Evolutionary conservation across 2,888 invertebrate genomes (phyloP), one percentile per base, ranked within the genome.

Genomic region (Cataglyphis albicans): DNA sequence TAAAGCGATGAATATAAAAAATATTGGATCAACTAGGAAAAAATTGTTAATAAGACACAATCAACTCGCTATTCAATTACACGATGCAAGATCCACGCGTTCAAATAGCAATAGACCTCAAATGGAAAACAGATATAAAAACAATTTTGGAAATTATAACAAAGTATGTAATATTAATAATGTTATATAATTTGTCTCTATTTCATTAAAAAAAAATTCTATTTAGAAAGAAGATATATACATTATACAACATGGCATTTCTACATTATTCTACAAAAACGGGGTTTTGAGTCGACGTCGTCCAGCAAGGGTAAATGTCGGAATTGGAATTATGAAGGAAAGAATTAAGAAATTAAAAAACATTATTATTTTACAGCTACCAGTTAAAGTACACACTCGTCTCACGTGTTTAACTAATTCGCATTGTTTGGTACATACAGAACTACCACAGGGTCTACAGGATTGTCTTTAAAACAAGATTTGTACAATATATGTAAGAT

Each of bases 221-320:
- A 41, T 84, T 61, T 63, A 88, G 83, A 59, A 61, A 6, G 68
- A 68, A 32, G 48, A 75, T 75, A 41, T 75, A 12, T 59, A 52
- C 32, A 44, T 64, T 4, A 82, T 76, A 82, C 55, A 78, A 73
- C 59, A 61, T 12, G 83, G 74, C 15, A 73, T 73, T 35, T 85
- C 84, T 38, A 81, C 83, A n/a, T 86, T 93, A 25, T 93, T 93
- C 74, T 92, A 90, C 76, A 92, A 91, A 82, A 91, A 92, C 84
- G 85, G 92, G 64, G 91, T 94, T 52, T 82, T 94, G 25, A 94
- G 93, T 84, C 91, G 92, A 78, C 91, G 90, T 68, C 90, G 88
- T 81, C 70, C 44, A 5, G 3, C 57, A 29, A 59, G 4, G 78
- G 70, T 70, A 70, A 44, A 44, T 59, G 18, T 78, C 12, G 18